These are phyloP conservation scores for Serranus cabrilla DNA, from an alignment of 2,797 vertebrate genomes.

Conservation along the genomic window DNA sequence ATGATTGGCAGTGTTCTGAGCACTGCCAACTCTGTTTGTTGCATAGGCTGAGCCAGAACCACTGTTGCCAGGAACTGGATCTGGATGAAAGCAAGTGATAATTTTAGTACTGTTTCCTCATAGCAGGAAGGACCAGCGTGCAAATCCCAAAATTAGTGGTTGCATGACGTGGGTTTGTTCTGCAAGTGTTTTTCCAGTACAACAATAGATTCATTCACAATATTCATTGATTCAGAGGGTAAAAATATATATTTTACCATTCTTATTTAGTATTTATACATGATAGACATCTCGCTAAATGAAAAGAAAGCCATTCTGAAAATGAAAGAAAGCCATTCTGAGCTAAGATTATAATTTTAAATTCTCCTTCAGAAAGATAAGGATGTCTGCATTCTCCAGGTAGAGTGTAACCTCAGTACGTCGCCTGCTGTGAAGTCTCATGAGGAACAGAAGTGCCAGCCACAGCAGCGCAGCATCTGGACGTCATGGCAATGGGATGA, in stretches of 20 bases:
- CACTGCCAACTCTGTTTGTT: conserved; percentile 55
- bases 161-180: neutral
- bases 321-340: too few species aligned
- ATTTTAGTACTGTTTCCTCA: conserved; percentile 44
- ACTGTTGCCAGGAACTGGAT: conserved; percentile 36
- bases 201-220: neutral
- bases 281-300: too few species aligned
- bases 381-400: too few species aligned
- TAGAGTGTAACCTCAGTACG: too few species aligned
- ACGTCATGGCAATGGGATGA: too few species aligned
- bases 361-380: too few species aligned
- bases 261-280: neutral
- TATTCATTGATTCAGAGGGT: neutral
- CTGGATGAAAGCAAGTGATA: conserved; percentile 17
- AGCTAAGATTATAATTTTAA: too few species aligned
- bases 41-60: conserved; percentile 27
- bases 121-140: neutral
- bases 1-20: conserved; percentile 40
- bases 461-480: too few species aligned
- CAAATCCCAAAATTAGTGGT: conserved; percentile 14
- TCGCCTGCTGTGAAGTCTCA: too few species aligned
- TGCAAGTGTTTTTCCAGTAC: neutral
- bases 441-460: too few species aligned
- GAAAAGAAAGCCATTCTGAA: too few species aligned
- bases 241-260: neutral